A percentile compares a stretch with the other conserved stretches of the same genome.
These are phyloP conservation scores for Tachystola acroxantha DNA, from an alignment of 2,888 invertebrate species.

Conservation along the genomic window DNA sequence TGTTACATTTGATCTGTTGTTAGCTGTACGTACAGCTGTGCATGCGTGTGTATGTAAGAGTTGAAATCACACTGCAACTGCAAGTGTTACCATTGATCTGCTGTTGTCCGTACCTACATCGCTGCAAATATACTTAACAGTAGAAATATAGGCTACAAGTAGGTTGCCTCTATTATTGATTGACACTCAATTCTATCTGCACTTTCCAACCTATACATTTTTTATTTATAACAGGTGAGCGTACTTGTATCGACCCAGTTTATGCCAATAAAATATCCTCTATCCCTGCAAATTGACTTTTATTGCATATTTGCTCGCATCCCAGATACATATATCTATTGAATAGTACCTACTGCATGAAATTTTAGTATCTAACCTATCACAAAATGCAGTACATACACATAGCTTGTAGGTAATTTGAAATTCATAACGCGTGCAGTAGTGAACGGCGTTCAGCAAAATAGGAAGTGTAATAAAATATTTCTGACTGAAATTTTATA, in stretches of 20 bases:
- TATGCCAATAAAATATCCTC: neutral
- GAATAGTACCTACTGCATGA: neutral
- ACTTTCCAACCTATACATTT: too few relatives aligned
- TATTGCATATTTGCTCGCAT: slow-evolving; percentile 7
- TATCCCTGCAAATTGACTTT: slow-evolving; percentile 10
- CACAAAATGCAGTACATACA: neutral
- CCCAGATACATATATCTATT: neutral
- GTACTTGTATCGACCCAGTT: neutral
- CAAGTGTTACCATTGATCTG: too few relatives aligned
- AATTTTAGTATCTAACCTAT: neutral
- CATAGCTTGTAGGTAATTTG: slow-evolving; percentile 37
- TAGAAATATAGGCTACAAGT: too few relatives aligned
- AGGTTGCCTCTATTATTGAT: too few relatives aligned
- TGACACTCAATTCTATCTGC: too few relatives aligned
- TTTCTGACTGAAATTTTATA: slow-evolving; percentile 57
- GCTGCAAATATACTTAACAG: too few relatives aligned
- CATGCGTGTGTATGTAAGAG: too few relatives aligned
- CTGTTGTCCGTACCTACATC: too few relatives aligned
- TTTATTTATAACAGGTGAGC: too few relatives aligned
- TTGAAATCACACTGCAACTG: too few relatives aligned
- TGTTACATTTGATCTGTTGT: too few relatives aligned
- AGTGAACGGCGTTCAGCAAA: slow-evolving; percentile 56
- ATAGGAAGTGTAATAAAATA: slow-evolving; percentile 62
- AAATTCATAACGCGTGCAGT: slow-evolving; percentile 62
- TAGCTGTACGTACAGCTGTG: too few relatives aligned